These are phyloP conservation scores for Hemicordylus capensis DNA, from an alignment of 2,113 vertebrate species.

Conservation along the genomic window DNA sequence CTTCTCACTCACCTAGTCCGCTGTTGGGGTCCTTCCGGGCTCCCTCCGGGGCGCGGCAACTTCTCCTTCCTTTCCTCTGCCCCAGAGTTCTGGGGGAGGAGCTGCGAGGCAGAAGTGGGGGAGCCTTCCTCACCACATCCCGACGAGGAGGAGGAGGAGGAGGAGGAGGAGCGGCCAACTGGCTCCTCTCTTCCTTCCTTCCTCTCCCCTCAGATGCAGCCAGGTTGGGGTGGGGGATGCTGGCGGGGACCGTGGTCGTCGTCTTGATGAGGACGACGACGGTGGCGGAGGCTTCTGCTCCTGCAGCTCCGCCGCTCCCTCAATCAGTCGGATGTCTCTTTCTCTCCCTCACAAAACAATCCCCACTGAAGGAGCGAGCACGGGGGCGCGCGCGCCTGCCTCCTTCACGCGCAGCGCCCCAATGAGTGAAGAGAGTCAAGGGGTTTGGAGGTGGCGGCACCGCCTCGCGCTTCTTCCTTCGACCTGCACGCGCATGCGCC, in stretches of 20 bases:
- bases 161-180: not conserved
- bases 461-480: not conserved
- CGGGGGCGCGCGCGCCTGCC: not conserved
- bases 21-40: not conserved
- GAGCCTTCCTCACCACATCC: constrained; percentile 10
- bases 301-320: not conserved
- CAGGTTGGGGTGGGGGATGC: not conserved
- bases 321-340: no score
- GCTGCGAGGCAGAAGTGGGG: not conserved
- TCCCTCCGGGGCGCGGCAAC: constrained; percentile 6
- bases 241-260: not conserved
- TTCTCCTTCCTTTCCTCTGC: not conserved
- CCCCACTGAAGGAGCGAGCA: not conserved
- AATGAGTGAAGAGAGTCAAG: not conserved
- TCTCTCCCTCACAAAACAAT: constrained; percentile 2
- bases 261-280: not conserved
- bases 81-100: not conserved
- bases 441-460: not conserved
- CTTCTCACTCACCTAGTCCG: constrained; percentile 5
- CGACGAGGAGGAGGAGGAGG: not conserved
- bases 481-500: constrained; percentile 10
- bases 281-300: not conserved
- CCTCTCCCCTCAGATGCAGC: not conserved
- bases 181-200: not conserved
- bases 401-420: not conserved